phyloP scores from a whole-genome alignment of 2,888 invertebrate genomes.

The Macrophya alboannulata region DNA sequence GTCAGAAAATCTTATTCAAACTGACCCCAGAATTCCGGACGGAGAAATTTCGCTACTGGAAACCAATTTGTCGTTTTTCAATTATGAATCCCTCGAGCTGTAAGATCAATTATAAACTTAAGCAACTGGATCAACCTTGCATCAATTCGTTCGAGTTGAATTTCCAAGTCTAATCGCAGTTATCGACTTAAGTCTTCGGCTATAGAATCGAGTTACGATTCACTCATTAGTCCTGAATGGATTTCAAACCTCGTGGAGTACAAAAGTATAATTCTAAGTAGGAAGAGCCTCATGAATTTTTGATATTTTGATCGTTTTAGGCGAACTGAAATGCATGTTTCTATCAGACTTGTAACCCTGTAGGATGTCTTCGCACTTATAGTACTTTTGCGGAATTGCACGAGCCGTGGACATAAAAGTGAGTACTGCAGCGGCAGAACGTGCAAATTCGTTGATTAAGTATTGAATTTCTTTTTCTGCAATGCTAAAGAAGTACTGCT shows the following conservation, averaged over 20 bases:
- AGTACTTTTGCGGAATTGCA: no score
- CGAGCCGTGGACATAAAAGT: no score
- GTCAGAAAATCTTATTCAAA: background rate
- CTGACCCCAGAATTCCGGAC: background rate
- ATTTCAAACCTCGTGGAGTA: no score
- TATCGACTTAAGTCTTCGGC: background rate
- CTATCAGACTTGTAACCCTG: no score
- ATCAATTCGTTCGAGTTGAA: background rate
- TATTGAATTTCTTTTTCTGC: no score
- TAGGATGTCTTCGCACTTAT: no score
- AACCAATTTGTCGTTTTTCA: background rate
- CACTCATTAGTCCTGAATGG: background rate
- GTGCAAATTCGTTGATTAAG: no score
- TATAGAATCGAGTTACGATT: conserved; percentile 11
- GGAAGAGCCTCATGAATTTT: background rate
- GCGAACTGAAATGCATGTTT: no score
- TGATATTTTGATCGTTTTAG: no score
- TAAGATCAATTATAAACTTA: conserved; percentile 1
- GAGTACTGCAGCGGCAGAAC: no score
- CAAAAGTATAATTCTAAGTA: background rate
- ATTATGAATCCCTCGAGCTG: background rate
- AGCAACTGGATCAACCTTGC: conserved; percentile 11
- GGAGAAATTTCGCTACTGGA: background rate
- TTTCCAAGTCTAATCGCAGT: background rate
- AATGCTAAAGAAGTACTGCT: no score